Base-by-base conservation (phyloP, 2,888 invertebrate species). In the Drosophila peninsularis region DNA sequence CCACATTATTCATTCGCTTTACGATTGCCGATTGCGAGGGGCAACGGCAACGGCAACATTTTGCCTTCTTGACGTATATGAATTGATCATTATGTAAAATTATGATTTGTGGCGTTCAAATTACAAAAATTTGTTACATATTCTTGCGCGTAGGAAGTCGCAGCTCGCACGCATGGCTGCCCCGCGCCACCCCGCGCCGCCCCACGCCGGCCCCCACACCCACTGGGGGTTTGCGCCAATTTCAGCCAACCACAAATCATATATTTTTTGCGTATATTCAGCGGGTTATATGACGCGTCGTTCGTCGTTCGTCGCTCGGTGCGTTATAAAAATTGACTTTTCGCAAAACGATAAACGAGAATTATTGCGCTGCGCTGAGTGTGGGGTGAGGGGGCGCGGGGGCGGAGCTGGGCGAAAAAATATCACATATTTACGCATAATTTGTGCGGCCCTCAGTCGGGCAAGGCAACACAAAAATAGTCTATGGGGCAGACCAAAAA, bases 71-170 rank as follows among this genome's bases (percentile, higher is more conserved):
- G 88, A 89, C 86, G 71, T 83, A 78, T 85, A 88, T 88, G 88
- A 89, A 89, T 89, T 88, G 88, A 88, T 88, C 89, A 88, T 88
- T 87, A 89, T 86, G 85, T 80, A 82, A 88, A 88, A 88, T 88
- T 70, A 89, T 88, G 88, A 89, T 89, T 88, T 89, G 88, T 88
- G 36, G 86, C 89, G 84, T 79, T 89, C 83, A 78, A 88, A 89
- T 89, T 88, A 85, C 82, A 80, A 86, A 5, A 82, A 85, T 85
- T 83, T 77, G 82, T 83, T 82, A 78, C 78, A 78, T 72, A 74
- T 81, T 75, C 55, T 52, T 39, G 68, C 49, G 71, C 67, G 71
- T 75, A 76, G 77, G 67, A 78, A 78, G 75, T 68, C 65, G 19
- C 66, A 62, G 37, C 66, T 71, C 42, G 66, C 64, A 75, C 62